Percentiles rank a stretch among this genome's conserved stretches.
Conservation (phyloP, 2,113 vertebrate species). For the Pachyramphus minor region DNA sequence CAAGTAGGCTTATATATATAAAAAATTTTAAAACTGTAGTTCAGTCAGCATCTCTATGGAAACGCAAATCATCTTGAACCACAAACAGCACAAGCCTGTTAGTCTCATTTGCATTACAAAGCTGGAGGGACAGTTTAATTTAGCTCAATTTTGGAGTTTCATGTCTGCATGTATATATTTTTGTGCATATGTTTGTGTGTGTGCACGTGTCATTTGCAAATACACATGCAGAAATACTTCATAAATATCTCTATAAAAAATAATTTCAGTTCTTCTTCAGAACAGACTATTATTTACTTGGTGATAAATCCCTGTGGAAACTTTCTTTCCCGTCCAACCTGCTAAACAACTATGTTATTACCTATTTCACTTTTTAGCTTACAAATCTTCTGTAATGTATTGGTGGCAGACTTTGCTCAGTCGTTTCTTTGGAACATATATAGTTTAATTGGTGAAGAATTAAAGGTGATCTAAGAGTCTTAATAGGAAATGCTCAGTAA, state of each 20-base stretch:
- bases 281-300: not conserved
- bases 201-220: not conserved
- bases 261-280: constrained; percentile 1
- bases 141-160: constrained; percentile 30
- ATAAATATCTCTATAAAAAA: not conserved
- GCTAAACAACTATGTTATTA: not conserved
- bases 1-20: not conserved
- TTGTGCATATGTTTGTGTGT: not conserved
- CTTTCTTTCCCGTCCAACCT: not conserved
- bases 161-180: not conserved
- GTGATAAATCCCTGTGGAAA: not conserved
- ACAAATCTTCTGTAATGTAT: not conserved
- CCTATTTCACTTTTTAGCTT: not conserved
- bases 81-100: constrained; percentile 33
- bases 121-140: constrained; percentile 9
- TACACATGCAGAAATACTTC: not conserved
- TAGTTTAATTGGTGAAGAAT: not conserved
- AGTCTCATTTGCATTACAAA: constrained; percentile 49
- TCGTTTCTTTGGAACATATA: not conserved
- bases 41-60: constrained; percentile 58
- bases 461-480: not conserved
- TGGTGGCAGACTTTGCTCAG: not conserved
- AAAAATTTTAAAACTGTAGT: constrained; percentile 1
- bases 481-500: not conserved
- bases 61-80: constrained; percentile 38